phyloP scores from a whole-genome alignment of 1,140 invertebrate species.

The Monomorium pharaonis region DNA sequence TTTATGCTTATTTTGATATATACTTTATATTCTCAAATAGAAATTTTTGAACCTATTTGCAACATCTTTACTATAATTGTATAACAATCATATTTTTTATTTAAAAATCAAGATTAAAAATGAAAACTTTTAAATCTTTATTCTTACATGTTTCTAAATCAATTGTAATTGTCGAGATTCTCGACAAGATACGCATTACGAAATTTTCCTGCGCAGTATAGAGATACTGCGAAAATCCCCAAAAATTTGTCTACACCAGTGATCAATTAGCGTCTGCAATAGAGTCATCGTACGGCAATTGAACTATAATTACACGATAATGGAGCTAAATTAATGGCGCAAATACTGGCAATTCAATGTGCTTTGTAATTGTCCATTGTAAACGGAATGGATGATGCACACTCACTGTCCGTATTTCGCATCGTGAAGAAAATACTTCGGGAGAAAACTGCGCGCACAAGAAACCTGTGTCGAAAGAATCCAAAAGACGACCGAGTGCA shows the following conservation, averaged over 20 bases:
- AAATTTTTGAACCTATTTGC: too few species aligned
- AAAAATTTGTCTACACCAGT: not conserved
- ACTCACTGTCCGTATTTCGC: not conserved
- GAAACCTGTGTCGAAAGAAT: not conserved
- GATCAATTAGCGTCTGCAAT: conserved; percentile 1
- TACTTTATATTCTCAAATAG: too few species aligned
- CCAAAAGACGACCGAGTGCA: not conserved
- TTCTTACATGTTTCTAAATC: too few species aligned
- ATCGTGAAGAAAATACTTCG: not conserved
- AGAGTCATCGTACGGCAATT: not conserved
- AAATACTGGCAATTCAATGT: not conserved
- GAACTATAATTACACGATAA: not conserved
- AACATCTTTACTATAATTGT: too few species aligned
- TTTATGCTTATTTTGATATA: too few species aligned
- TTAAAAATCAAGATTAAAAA: too few species aligned
- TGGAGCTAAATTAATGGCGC: not conserved
- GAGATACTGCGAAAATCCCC: not conserved
- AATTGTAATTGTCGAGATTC: too few species aligned
- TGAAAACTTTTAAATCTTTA: too few species aligned
- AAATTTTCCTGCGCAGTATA: too few species aligned
- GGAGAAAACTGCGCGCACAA: not conserved
- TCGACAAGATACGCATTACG: too few species aligned
- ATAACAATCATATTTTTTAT: too few species aligned
- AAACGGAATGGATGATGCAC: not conserved
- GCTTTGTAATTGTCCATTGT: not conserved